phyloP scores from a whole-genome alignment of 2,888 invertebrate species.

The Agapostemon virescens region DNA sequence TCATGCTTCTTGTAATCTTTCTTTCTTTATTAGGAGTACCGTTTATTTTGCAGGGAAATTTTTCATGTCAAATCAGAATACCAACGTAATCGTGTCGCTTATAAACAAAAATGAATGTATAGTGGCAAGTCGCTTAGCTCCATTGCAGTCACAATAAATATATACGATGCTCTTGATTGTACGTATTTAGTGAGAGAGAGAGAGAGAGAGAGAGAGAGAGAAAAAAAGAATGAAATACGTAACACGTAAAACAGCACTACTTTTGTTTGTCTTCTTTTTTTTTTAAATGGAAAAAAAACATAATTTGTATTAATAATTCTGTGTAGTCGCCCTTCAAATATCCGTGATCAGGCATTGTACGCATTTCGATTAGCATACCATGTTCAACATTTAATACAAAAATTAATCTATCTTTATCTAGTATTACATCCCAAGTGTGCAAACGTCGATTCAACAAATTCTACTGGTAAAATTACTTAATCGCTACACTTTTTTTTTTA shows the following conservation, averaged over 20 bases:
- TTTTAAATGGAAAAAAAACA: slow-evolving; percentile 13
- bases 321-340: slow-evolving; percentile 36
- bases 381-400: slow-evolving; percentile 72
- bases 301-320: slow-evolving; percentile 29
- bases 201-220: slow-evolving; percentile 13
- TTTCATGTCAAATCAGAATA: slow-evolving; percentile 11
- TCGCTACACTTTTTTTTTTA: slow-evolving; percentile 59
- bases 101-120: slow-evolving; percentile 23
- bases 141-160: slow-evolving; percentile 23
- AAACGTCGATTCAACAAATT: slow-evolving; percentile 65
- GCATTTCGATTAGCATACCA: slow-evolving; percentile 35
- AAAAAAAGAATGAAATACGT: slow-evolving; percentile 18
- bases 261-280: slow-evolving; percentile 14
- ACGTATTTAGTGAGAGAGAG: slow-evolving; percentile 6
- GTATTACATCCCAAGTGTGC: slow-evolving; percentile 63
- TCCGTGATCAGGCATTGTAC: slow-evolving; percentile 40
- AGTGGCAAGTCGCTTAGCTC: slow-evolving; percentile 10
- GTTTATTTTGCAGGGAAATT: background rate
- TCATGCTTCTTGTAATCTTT: background rate
- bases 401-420: slow-evolving; percentile 73
- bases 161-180: slow-evolving; percentile 10
- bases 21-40: background rate
- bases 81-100: slow-evolving; percentile 5
- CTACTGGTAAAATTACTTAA: slow-evolving; percentile 67
- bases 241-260: slow-evolving; percentile 25